These are phyloP conservation scores for Drosophila subobscura DNA, from an alignment of 1,140 invertebrate species.

Conservation along the genomic window DNA sequence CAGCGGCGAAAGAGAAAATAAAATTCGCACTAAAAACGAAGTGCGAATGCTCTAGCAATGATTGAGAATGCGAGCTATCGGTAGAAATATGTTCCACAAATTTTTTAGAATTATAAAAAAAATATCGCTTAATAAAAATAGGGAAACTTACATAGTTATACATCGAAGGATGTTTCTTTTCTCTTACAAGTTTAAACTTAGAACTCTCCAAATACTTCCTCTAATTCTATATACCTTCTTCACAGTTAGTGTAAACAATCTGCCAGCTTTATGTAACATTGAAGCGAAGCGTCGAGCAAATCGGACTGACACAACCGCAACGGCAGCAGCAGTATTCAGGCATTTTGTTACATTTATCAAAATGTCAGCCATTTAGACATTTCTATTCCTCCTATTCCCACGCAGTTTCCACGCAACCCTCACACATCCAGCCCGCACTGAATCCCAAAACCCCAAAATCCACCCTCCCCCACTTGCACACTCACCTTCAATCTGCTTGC, in stretches of 20 bases:
- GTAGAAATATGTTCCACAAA: too few species aligned
- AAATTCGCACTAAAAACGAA: neutral
- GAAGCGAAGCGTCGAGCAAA: slow-evolving; percentile 4
- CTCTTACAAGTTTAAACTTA: too few species aligned
- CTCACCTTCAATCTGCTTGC: slow-evolving; percentile 93
- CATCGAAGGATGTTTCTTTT: too few species aligned
- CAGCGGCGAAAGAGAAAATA: neutral
- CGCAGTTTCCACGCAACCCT: too few species aligned
- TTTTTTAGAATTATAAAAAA: too few species aligned
- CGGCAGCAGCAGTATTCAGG: slow-evolving; percentile 33
- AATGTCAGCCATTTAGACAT: slow-evolving; percentile 75
- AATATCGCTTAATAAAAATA: too few species aligned
- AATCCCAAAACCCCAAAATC: too few species aligned
- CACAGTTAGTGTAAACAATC: neutral
- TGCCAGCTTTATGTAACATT: neutral
- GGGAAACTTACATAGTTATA: too few species aligned
- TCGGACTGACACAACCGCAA: slow-evolving; percentile 51
- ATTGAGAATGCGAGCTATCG: too few species aligned
- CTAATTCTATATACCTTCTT: too few species aligned
- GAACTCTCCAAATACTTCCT: too few species aligned
- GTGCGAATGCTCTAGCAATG: neutral
- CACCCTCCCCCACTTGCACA: slow-evolving; percentile 24
- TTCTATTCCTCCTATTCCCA: slow-evolving; percentile 54
- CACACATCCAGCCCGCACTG: too few species aligned
- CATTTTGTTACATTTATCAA: slow-evolving; percentile 77